Evolutionary conservation across 2,797 vertebrate species (phyloP).

Genomic region (Sarcophilus harrisii): DNA sequence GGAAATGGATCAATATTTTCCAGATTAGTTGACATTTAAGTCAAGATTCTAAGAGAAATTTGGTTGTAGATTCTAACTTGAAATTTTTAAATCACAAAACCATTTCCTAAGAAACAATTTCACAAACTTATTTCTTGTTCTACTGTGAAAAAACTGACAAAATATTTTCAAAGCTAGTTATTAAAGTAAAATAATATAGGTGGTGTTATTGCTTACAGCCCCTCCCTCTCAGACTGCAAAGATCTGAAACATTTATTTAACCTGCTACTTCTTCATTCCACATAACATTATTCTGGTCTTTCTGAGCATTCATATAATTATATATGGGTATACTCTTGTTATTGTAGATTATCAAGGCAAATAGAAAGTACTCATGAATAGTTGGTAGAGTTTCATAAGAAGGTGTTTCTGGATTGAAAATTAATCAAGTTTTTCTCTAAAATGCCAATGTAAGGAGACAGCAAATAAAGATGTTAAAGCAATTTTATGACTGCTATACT

Average conservation of each 20-base stretch:
- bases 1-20: not conserved
- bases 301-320: constrained; percentile 67
- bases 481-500: constrained; percentile 40
- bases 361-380: constrained; percentile 56
- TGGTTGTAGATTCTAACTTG: constrained; percentile 22
- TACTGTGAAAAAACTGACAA: constrained; percentile 26
- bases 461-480: constrained; percentile 48
- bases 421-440: constrained; percentile 58
- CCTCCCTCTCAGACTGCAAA: constrained; percentile 30
- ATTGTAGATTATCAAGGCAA: constrained; percentile 73
- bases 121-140: constrained; percentile 37
- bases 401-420: constrained; percentile 67
- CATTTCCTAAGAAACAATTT: constrained; percentile 48
- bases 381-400: constrained; percentile 69
- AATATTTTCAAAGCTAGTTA: constrained; percentile 62
- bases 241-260: constrained; percentile 61
- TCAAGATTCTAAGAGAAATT: constrained; percentile 30
- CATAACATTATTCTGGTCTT: constrained; percentile 71
- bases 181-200: constrained; percentile 36
- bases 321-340: constrained; percentile 67
- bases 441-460: constrained; percentile 55
- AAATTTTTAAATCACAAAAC: constrained; percentile 37
- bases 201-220: constrained; percentile 58
- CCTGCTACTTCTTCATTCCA: constrained; percentile 68
- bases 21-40: constrained; percentile 1